Conservation (phyloP, 1,140 invertebrate genomes). For the Lepidurus apus region DNA sequence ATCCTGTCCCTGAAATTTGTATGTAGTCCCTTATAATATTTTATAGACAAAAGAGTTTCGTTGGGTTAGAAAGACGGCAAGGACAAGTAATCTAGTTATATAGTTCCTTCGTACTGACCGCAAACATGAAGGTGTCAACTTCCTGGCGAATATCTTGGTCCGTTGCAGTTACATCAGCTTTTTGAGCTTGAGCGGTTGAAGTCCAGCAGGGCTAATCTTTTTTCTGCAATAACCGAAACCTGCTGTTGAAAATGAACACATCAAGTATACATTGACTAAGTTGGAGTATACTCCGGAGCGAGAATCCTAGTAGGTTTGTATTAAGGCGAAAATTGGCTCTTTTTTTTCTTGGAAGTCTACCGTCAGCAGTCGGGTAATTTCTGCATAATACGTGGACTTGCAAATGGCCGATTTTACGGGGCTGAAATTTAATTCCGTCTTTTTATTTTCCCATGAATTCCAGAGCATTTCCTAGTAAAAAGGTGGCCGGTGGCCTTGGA, state of each 20-base stretch:
- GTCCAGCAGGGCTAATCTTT: constrained; percentile 88
- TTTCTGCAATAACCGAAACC: constrained; percentile 48
- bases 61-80: background rate
- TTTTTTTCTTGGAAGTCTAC: background rate
- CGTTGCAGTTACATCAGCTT: constrained; percentile 68
- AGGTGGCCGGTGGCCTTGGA: background rate
- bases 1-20: constrained; percentile 47
- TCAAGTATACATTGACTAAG: background rate
- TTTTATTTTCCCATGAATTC: background rate
- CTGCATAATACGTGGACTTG: background rate
- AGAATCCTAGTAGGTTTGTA: background rate
- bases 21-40: background rate
- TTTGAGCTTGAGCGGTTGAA: constrained; percentile 70
- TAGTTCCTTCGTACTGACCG: constrained; percentile 54
- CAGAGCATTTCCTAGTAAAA: background rate
- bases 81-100: background rate
- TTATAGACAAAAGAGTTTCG: background rate
- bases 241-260: background rate
- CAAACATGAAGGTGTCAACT: constrained; percentile 92
- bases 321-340: background rate
- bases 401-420: background rate
- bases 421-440: background rate
- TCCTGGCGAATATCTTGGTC: constrained; percentile 87
- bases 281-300: background rate
- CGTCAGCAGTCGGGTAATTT: background rate